A percentile compares a stretch with the other conserved stretches of the same genome.
Conservation (phyloP, 1,140 invertebrate species). For the Cheumatopsyche charites region DNA sequence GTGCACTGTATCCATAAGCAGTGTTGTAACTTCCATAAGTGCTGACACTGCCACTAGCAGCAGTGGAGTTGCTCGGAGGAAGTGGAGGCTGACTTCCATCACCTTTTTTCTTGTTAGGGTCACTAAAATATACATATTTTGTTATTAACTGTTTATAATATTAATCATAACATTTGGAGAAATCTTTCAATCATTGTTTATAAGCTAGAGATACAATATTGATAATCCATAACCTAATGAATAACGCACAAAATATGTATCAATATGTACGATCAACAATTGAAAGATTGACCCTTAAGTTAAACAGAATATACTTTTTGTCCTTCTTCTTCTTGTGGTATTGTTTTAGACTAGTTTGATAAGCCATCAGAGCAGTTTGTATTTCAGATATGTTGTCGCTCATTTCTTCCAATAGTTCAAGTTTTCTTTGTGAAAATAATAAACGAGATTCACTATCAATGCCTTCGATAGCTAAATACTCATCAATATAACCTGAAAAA, state of each 20-base stretch:
- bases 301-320: too few relatives aligned
- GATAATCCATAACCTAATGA: too few relatives aligned
- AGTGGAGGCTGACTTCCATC: constrained; percentile 37
- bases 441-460: constrained; percentile 39
- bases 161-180: too few relatives aligned
- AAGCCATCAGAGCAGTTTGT: constrained; percentile 33
- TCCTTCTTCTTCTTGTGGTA: constrained; percentile 48
- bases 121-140: constrained; percentile 38
- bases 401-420: constrained; percentile 44
- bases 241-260: too few relatives aligned
- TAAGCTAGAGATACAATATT: too few relatives aligned
- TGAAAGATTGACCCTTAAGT: too few relatives aligned
- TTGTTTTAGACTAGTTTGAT: constrained; percentile 37
- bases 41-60: constrained; percentile 5
- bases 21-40: constrained; percentile 33
- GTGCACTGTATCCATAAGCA: constrained; percentile 35
- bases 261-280: too few relatives aligned
- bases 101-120: constrained; percentile 41
- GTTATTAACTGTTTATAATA: too few relatives aligned
- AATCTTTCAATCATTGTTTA: too few relatives aligned
- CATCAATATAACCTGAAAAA: constrained; percentile 44
- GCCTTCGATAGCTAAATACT: constrained; percentile 42
- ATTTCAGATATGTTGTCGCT: constrained; percentile 34
- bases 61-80: constrained; percentile 22
- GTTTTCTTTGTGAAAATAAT: constrained; percentile 42